These are phyloP conservation scores for Drosophila athabasca DNA, from an alignment of 1,140 invertebrate genomes.

Conservation along the genomic window DNA sequence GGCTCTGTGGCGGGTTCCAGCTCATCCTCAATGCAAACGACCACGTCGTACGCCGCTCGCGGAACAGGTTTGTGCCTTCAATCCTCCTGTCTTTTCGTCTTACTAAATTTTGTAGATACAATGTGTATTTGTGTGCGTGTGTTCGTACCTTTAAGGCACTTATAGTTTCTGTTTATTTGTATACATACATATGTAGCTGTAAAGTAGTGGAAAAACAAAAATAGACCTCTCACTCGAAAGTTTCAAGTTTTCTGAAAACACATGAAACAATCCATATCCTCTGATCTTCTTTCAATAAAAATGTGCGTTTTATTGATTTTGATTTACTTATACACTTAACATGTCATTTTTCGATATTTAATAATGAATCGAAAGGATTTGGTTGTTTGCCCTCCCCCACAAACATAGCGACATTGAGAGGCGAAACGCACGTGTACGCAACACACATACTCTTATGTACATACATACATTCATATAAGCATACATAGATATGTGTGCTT, in stretches of 20 bases:
- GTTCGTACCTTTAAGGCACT: neutral
- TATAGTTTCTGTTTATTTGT: neutral
- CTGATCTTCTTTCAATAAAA: neutral
- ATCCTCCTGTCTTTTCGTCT: slow-evolving; percentile 17
- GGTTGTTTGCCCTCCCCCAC: slow-evolving; percentile 3
- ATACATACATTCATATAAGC: slow-evolving; percentile 13
- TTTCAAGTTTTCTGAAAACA: slow-evolving; percentile 18
- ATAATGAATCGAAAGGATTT: slow-evolving; percentile 32
- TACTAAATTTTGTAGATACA: no score
- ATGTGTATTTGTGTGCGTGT: neutral
- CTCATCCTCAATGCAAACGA: slow-evolving; percentile 62
- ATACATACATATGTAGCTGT: neutral
- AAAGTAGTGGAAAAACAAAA: slow-evolving; percentile 26
- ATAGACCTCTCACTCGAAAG: slow-evolving; percentile 10
- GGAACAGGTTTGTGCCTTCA: slow-evolving; percentile 70
- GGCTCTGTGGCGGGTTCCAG: slow-evolving; percentile 52
- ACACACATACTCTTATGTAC: slow-evolving; percentile 4
- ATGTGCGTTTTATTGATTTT: slow-evolving; percentile 36
- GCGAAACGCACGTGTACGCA: slow-evolving; percentile 32
- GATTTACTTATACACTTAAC: neutral
- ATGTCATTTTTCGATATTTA: slow-evolving; percentile 20
- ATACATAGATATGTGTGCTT: neutral
- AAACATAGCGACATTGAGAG: slow-evolving; percentile 45
- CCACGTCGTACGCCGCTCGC: slow-evolving; percentile 67
- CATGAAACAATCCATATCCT: slow-evolving; percentile 1